Base-by-base conservation (phyloP, 2,888 invertebrate genomes). In the Zaprionus bogoriensis region DNA sequence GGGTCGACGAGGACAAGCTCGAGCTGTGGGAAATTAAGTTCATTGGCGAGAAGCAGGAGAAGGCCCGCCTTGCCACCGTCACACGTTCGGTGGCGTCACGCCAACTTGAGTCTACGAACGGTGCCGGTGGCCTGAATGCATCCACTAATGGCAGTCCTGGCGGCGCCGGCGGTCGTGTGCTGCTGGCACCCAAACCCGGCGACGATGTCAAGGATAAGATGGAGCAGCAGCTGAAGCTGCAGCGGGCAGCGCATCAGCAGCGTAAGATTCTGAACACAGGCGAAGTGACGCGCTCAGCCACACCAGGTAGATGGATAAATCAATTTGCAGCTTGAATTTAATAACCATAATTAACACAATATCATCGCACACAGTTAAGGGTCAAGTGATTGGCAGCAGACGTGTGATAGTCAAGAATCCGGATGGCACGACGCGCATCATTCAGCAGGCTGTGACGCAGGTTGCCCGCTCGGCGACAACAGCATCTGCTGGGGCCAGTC, bases 11-110 rank as follows among this genome's bases (percentile, higher is more conserved):
- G 91, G 98, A 98, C 74, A 96, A 97, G 89, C 91, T 99, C 41
- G 98, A 99, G 88, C 91, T 99, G 32, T 99, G 98, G 98, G 98
- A 99, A 92, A 98, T 99, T 63, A 97, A 97, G 84, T 95, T 96
- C 84, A 98, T 97, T 89, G 96, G 96, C 19, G 97, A 98, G 90
- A 94, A 94, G 91, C 91, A 94, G 90, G 94, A 94, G 91, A 94
- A 93, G 89, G 94, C 83, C 0, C 83, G 87, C 12, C 39, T 87
- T 4, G 74, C 78, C 3, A 73, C 89, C 2, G 87, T 78, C 9
- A 89, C 90, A 1, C 94, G 90, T 93, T 97, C 89, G 95, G 97
- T 88, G 93, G 96, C 91, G 38, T 74, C 74, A 4, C 87, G 84
- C 94, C 96, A 80, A 93, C 95, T 67, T 95, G 97, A 30, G 95